phyloP scores from a whole-genome alignment of 2,888 invertebrate genomes.

The Tuta absoluta region DNA sequence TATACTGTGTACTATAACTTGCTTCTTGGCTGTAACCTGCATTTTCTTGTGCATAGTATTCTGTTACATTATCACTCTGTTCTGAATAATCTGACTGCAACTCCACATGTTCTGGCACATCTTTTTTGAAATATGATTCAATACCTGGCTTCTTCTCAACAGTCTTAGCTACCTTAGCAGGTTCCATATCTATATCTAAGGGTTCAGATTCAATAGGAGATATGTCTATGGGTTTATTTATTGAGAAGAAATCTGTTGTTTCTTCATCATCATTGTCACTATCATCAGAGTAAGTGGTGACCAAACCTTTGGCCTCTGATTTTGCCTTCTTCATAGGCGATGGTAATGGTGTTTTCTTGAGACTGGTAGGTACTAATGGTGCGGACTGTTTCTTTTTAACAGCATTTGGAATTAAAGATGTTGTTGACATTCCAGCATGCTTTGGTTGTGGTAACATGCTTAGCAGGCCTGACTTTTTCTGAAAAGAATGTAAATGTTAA shows the following conservation, averaged over 20 bases:
- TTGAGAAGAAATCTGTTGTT: constrained; percentile 79
- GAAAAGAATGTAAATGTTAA: constrained; percentile 38
- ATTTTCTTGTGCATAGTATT: constrained; percentile 35
- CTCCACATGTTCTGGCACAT: constrained; percentile 40
- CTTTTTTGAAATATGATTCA: constrained; percentile 67
- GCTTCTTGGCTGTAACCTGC: constrained; percentile 36
- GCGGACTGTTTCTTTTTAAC: constrained; percentile 62
- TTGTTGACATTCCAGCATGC: constrained; percentile 56
- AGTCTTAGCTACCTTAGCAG: constrained; percentile 27
- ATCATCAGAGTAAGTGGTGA: constrained; percentile 66
- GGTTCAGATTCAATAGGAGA: constrained; percentile 61
- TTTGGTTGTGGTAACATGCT: constrained; percentile 86
- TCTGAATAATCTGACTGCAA: constrained; percentile 39
- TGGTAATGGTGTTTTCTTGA: constrained; percentile 49
- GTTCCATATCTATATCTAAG: constrained; percentile 56
- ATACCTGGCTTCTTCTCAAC: constrained; percentile 51
- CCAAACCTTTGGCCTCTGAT: constrained; percentile 42
- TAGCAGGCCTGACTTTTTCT: constrained; percentile 85
- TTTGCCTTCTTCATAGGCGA: constrained; percentile 51
- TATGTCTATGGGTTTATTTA: constrained; percentile 70
- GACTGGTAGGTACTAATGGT: constrained; percentile 42
- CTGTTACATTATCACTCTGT: constrained; percentile 19
- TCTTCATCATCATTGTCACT: constrained; percentile 77
- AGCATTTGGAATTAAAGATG: constrained; percentile 71
- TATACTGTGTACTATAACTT: constrained; percentile 40